Percentiles rank a stretch among this genome's conserved stretches.
Evolutionary conservation across 2,888 invertebrate species (phyloP).

Genomic region (Apocheima hispidaria): DNA sequence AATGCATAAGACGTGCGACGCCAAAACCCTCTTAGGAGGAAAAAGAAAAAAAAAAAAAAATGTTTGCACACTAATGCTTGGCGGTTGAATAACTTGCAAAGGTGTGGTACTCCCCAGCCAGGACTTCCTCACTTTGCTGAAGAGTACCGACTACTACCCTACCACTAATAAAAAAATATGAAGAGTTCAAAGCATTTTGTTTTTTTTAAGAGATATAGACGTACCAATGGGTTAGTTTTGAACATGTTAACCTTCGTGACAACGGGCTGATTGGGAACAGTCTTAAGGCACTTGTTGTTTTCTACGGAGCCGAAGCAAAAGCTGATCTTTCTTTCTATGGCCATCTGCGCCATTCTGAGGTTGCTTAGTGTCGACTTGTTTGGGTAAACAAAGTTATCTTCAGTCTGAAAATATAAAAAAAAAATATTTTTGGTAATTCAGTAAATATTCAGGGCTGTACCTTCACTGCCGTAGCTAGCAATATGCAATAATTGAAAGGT

Average conservation of each 20-base stretch:
- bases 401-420: slow-evolving; percentile 54
- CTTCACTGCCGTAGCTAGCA: too few relatives aligned
- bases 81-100: too few relatives aligned
- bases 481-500: too few relatives aligned
- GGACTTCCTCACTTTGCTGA: too few relatives aligned
- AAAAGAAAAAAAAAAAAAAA: too few relatives aligned
- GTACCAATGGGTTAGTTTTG: slow-evolving; percentile 79
- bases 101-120: too few relatives aligned
- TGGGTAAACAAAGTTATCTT: slow-evolving; percentile 61
- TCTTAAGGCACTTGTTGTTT: slow-evolving; percentile 35
- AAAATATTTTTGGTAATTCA: background rate
- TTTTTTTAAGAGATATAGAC: slow-evolving; percentile 21
- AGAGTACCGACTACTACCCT: too few relatives aligned
- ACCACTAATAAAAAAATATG: too few relatives aligned
- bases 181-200: background rate
- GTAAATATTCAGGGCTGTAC: too few relatives aligned
- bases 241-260: slow-evolving; percentile 56
- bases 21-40: too few relatives aligned
- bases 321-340: slow-evolving; percentile 72
- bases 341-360: slow-evolving; percentile 67
- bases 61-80: too few relatives aligned
- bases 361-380: slow-evolving; percentile 63
- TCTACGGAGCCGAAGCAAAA: slow-evolving; percentile 64
- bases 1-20: too few relatives aligned
- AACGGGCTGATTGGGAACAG: slow-evolving; percentile 33